Conservation (phyloP, 2,113 vertebrate genomes). For the Polypterus senegalus region DNA sequence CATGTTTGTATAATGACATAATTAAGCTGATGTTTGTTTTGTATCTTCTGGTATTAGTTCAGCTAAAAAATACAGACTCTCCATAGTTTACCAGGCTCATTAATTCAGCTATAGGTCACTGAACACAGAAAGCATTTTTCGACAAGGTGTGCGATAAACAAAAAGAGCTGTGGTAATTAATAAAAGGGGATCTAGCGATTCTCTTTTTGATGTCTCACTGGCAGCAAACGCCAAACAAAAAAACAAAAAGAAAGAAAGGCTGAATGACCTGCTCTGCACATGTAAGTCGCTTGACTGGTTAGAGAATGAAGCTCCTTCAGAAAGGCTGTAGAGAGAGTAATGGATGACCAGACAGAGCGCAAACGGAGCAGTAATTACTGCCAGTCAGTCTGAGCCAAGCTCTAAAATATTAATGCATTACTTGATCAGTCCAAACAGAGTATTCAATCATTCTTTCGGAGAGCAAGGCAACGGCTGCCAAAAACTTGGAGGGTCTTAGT, state of each 20-base stretch:
- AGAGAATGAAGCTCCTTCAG: not conserved
- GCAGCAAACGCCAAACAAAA: too few relatives aligned
- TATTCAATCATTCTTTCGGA: slow-evolving; percentile 22
- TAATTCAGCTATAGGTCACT: too few relatives aligned
- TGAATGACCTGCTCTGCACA: not conserved
- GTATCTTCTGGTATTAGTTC: too few relatives aligned
- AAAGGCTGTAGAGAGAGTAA: slow-evolving; percentile 21
- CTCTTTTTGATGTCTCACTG: too few relatives aligned
- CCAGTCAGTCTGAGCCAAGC: slow-evolving; percentile 16
- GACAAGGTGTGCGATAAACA: too few relatives aligned
- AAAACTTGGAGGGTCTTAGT: slow-evolving; percentile 4
- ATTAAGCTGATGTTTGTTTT: too few relatives aligned
- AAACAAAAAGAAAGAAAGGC: not conserved
- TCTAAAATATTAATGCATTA: slow-evolving; percentile 29
- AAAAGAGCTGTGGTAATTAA: too few relatives aligned
- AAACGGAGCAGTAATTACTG: slow-evolving; percentile 27
- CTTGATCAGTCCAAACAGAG: slow-evolving; percentile 25
- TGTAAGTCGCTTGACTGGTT: not conserved
- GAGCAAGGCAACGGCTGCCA: slow-evolving; percentile 17
- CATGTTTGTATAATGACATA: too few relatives aligned
- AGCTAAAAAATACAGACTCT: too few relatives aligned
- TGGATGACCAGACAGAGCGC: slow-evolving; percentile 24
- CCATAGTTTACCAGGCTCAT: too few relatives aligned
- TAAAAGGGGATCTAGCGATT: too few relatives aligned
- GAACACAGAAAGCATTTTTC: too few relatives aligned